Conservation (phyloP, 2,113 vertebrate genomes). For the Trinectes maculatus region DNA sequence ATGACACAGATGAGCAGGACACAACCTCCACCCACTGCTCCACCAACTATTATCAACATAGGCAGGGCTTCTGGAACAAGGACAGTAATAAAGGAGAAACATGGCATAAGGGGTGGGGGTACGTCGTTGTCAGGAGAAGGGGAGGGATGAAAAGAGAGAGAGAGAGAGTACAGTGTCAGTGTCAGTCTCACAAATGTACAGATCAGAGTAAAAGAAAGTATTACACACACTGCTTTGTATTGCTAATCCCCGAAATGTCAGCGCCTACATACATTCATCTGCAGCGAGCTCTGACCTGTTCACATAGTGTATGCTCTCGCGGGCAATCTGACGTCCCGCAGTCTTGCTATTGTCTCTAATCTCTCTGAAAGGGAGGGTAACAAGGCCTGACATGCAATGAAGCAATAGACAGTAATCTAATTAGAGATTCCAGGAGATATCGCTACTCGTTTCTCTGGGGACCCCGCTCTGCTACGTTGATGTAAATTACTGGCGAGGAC, state of each 20-base stretch:
- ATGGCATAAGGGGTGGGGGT: background rate
- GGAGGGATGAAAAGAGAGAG: conserved; percentile 25
- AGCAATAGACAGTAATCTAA: conserved; percentile 84
- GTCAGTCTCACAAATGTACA: conserved; percentile 44
- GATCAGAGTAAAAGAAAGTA: conserved; percentile 48
- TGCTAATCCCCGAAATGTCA: conserved; percentile 53
- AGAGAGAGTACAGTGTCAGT: conserved; percentile 26
- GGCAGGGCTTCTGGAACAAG: conserved; percentile 82
- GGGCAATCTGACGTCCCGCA: conserved; percentile 48
- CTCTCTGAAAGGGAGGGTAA: conserved; percentile 79
- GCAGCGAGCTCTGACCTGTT: conserved; percentile 39
- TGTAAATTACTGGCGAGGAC: conserved; percentile 79
- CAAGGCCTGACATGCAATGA: conserved; percentile 82
- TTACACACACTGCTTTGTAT: conserved; percentile 47
- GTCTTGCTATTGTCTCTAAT: conserved; percentile 79
- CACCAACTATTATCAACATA: conserved; percentile 82
- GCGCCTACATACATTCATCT: conserved; percentile 59
- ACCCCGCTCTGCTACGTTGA: conserved; percentile 71
- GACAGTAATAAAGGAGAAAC: conserved; percentile 19
- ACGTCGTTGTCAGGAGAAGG: conserved; percentile 19
- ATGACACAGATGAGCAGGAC: conserved; percentile 83
- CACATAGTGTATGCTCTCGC: conserved; percentile 43
- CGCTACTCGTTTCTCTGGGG: conserved; percentile 72
- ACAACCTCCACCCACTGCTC: conserved; percentile 80
- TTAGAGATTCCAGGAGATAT: conserved; percentile 84